Base-by-base conservation (phyloP, 2,888 invertebrate species). In the Phrixothrix hirtus region DNA sequence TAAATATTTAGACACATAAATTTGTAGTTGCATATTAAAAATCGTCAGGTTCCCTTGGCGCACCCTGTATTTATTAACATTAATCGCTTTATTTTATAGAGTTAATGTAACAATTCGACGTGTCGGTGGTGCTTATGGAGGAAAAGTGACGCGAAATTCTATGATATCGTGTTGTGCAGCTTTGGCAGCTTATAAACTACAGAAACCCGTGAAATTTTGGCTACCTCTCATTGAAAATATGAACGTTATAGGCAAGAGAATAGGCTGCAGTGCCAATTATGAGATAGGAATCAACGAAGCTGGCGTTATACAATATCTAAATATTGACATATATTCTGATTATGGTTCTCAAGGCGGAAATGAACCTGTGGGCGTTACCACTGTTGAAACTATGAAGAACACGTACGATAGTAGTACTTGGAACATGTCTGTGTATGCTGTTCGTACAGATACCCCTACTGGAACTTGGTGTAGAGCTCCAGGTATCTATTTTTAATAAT, bases 61-160 rank as follows among this genome's bases (percentile, higher is more conserved):
- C n/a, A n/a, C n/a, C n/a, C n/a, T n/a, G n/a, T n/a, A n/a, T n/a
- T n/a, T n/a, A n/a, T n/a, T n/a, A n/a, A n/a, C n/a, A n/a, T n/a
- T n/a, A n/a, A n/a, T n/a, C n/a, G n/a, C 21, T 11, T 2, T 37
- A 10, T 26, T 17, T 44, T 44, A 25, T 12, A 87, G 90, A 36
- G 80, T 92, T n/a, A 83, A 88, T 56, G 76, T 92, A 0, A 74
- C 78, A 31, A 87, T 90, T 0, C 80, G 84, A 2, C 83, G 92
- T 29, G 61, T 92, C 1, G 94, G 94, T 1, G 94, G 94, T 7
- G 89, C 78, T 0, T 95, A 88, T 68, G 94, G 94, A 0, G 82
- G 80, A 0, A 95, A 94, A 73, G 83, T 90, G 39, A 79, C 83
- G 0, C 79, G 90, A 4, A 72, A 81, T 3, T 72, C 77, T 9